phyloP scores from a whole-genome alignment of 2,797 vertebrate genomes.

The Spondyliosoma cantharus region DNA sequence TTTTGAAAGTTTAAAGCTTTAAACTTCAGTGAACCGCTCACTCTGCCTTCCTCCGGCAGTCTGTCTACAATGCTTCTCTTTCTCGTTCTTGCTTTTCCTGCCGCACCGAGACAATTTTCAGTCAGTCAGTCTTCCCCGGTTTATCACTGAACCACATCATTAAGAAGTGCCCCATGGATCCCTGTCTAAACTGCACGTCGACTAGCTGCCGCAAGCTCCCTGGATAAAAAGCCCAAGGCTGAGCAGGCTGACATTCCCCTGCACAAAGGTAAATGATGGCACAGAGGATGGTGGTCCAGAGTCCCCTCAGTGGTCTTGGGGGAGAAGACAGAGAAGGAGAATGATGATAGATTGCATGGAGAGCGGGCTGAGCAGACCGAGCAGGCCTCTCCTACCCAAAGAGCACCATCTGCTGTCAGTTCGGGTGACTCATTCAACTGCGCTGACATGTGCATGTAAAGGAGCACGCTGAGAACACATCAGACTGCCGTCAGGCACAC shows the following conservation, averaged over 20 bases:
- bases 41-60: constrained; percentile 43
- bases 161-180: constrained; percentile 78
- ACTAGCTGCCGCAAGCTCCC: constrained; percentile 73
- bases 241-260: constrained; percentile 80
- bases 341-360: constrained; percentile 83
- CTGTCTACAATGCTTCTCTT: constrained; percentile 36
- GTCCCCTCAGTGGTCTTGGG: constrained; percentile 77
- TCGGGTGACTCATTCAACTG: constrained; percentile 78
- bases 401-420: constrained; percentile 89
- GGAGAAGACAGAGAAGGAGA: constrained; percentile 73
- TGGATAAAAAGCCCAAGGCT: constrained; percentile 79
- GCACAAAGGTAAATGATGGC: constrained; percentile 82
- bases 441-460: constrained; percentile 73
- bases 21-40: constrained; percentile 53
- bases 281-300: constrained; percentile 80
- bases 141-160: constrained; percentile 80
- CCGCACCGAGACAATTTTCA: constrained; percentile 58
- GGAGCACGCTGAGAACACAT: constrained; percentile 74
- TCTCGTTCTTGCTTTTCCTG: constrained; percentile 42
- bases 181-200: constrained; percentile 75
- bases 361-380: constrained; percentile 69
- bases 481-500: constrained; percentile 67
- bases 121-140: constrained; percentile 68
- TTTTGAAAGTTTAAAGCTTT: constrained; percentile 62
- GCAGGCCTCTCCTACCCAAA: constrained; percentile 82